Percentiles rank a stretch among this genome's conserved stretches.
Conservation (phyloP, 1,140 invertebrate species). For the Conopomorpha cramerella region DNA sequence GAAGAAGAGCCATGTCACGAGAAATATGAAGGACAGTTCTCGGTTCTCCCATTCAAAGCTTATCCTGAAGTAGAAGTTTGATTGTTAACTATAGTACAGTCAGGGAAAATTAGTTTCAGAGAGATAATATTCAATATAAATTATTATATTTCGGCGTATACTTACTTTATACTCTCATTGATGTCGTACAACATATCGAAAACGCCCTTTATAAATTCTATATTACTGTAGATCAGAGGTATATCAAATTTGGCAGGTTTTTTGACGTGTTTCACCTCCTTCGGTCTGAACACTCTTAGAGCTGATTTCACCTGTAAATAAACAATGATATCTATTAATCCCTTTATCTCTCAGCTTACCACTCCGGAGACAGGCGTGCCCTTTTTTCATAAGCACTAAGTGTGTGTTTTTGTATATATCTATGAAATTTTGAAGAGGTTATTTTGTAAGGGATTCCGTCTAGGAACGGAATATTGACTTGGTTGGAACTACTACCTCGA, state of each 20-base stretch:
- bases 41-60: constrained; percentile 97
- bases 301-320: constrained; percentile 32
- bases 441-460: too few species aligned
- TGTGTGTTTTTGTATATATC: too few species aligned
- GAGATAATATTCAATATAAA: constrained; percentile 3
- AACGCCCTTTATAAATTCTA: constrained; percentile 24
- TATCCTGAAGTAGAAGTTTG: too few species aligned
- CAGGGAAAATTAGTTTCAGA: not conserved
- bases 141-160: constrained; percentile 10
- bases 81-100: constrained; percentile 1
- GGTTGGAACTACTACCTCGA: too few species aligned
- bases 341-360: too few species aligned
- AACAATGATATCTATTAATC: too few species aligned
- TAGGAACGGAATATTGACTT: too few species aligned
- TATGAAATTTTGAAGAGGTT: too few species aligned
- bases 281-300: constrained; percentile 27
- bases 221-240: constrained; percentile 27
- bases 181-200: constrained; percentile 15
- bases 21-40: constrained; percentile 78
- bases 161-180: constrained; percentile 37
- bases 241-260: constrained; percentile 33
- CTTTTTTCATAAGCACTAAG: too few species aligned
- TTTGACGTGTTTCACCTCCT: constrained; percentile 29
- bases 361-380: too few species aligned
- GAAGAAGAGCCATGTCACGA: constrained; percentile 74